Base-by-base conservation (phyloP, 2,113 vertebrate species). In the Noctilio leporinus region DNA sequence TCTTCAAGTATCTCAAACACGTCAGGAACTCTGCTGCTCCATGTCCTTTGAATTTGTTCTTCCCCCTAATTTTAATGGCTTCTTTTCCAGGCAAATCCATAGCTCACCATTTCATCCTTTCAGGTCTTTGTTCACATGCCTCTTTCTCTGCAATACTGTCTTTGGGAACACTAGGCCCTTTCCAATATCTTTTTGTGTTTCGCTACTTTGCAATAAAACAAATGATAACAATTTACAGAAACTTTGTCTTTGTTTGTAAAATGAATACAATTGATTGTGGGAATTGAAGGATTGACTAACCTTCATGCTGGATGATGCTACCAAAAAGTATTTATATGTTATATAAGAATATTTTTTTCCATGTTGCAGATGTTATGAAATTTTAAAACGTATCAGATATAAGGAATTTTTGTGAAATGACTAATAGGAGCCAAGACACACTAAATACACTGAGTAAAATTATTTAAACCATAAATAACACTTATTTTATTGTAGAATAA, bases 401-500 rank as follows among this genome's bases (percentile, higher is more conserved):
- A 33, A 86, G 15, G 57, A 89, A 75, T 78, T 86, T 49, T 59
- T 53, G 5, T 83, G 22, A 75, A 75, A 57, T 82, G 26, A 9
- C 12, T 70, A 65, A 65, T 49, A 59, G 57, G 7, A 86, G 4
- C 30, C 72, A 85, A 65, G 6, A 1, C 24, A 69, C 6, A 2
- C 10, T 89, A 75, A 19, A 20, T 51, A 90, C 69, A 86, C 51
- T 75, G 9, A 75, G 47, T 80, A 70, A 35, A 87, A 73, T 4
- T 38, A 43, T 49, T 40, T 35, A 84, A 93, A 3, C 15, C 16
- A 76, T 1, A 1, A 43, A 67, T 76, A 85, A 49, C 14, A 45
- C 65, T 43, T 76, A 43, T 88, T 93, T 90, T 64, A 78, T 83
- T 87, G 38, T 69, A 75, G 35, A 65, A 57, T 81, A 73, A 72